Evolutionary conservation across 2,113 vertebrate species (phyloP).

Genomic region (Chaetops frenatus): DNA sequence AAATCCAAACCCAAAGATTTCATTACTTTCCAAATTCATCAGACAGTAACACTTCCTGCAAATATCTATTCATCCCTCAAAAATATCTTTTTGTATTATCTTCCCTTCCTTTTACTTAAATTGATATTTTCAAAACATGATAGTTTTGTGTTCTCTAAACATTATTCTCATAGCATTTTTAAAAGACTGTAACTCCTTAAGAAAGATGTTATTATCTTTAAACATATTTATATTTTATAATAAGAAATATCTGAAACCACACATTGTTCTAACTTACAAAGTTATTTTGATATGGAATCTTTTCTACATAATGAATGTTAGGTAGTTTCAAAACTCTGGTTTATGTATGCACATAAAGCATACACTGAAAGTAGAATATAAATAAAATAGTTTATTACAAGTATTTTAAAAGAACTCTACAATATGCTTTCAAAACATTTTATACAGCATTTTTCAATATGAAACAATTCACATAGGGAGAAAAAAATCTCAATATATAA

Average conservation of each 20-base stretch:
- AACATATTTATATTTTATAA: slow-evolving; percentile 15
- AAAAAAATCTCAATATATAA: slow-evolving; percentile 6
- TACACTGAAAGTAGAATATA: slow-evolving; percentile 28
- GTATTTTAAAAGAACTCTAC: slow-evolving; percentile 64
- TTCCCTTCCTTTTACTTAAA: not conserved
- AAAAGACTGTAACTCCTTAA: not conserved
- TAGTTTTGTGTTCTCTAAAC: not conserved
- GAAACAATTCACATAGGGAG: slow-evolving; percentile 52
- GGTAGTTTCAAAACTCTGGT: not conserved
- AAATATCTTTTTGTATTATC: not conserved
- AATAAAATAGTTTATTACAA: slow-evolving; percentile 64
- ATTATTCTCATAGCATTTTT: not conserved
- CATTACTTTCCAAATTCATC: not conserved
- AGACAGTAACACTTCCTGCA: not conserved
- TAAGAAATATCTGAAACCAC: slow-evolving; percentile 2
- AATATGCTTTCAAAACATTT: slow-evolving; percentile 60
- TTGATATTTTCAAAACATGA: not conserved
- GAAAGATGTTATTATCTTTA: not conserved
- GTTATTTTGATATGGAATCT: not conserved
- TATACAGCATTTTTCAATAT: slow-evolving; percentile 63
- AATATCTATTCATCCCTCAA: not conserved
- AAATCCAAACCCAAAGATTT: not conserved
- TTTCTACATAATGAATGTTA: not conserved
- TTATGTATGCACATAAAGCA: slow-evolving; percentile 13
- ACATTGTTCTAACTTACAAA: not conserved